A percentile compares a stretch with the other conserved stretches of the same genome.
These are phyloP conservation scores for Phaethornis superciliosus DNA, from an alignment of 2,113 vertebrate genomes.

Conservation along the genomic window DNA sequence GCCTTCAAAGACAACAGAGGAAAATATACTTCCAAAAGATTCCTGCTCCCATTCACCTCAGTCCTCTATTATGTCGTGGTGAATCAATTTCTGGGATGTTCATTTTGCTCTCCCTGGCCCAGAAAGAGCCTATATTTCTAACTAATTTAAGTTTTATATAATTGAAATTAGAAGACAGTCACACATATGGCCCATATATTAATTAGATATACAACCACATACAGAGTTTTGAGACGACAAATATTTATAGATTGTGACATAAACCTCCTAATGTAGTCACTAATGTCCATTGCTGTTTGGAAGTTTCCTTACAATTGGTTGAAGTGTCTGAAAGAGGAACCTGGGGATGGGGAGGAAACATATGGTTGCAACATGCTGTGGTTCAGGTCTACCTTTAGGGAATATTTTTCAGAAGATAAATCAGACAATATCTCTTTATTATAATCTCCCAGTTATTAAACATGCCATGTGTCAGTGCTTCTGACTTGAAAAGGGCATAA, in stretches of 20 bases:
- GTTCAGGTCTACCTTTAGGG: neutral
- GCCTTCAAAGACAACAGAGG: neutral
- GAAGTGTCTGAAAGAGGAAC: neutral
- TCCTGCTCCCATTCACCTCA: neutral
- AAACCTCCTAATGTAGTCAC: neutral
- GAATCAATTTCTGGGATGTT: neutral
- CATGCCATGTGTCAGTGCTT: neutral
- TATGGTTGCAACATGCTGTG: neutral
- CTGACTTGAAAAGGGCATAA: neutral
- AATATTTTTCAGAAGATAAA: neutral
- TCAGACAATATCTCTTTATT: neutral
- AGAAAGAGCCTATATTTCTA: neutral
- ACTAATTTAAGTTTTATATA: neutral
- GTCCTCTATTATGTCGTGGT: neutral
- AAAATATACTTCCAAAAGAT: neutral
- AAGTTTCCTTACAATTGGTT: neutral
- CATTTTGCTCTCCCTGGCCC: neutral
- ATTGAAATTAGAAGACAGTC: neutral
- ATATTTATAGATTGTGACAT: neutral
- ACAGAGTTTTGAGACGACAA: neutral
- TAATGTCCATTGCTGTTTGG: neutral
- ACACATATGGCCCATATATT: neutral
- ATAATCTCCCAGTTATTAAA: neutral
- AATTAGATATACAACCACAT: neutral
- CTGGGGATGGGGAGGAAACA: neutral